These are phyloP conservation scores for Leptinotarsa lineolata DNA, from an alignment of 1,140 invertebrate genomes.

Conservation along the genomic window DNA sequence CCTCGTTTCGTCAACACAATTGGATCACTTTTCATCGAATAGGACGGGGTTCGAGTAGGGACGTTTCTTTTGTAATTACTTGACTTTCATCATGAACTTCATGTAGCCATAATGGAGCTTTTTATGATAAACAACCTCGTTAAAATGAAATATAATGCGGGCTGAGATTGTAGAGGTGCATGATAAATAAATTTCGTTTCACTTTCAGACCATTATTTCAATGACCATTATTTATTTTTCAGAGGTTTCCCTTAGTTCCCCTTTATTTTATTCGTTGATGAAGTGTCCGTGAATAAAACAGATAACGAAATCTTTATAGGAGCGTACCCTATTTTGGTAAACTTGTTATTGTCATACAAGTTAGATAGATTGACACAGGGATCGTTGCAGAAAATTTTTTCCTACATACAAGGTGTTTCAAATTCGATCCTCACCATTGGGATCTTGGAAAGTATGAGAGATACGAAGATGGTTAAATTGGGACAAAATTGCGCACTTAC, in stretches of 20 bases:
- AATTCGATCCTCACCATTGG: too few relatives aligned
- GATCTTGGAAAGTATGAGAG: too few relatives aligned
- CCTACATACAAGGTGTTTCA: too few relatives aligned
- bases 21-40: constrained; percentile 21
- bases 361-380: too few relatives aligned
- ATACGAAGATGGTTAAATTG: too few relatives aligned
- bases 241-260: neutral
- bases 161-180: neutral
- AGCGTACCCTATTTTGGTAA: too few relatives aligned
- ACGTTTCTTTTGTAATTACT: constrained; percentile 6
- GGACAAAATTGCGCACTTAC: too few relatives aligned
- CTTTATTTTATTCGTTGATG: neutral
- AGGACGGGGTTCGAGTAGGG: neutral
- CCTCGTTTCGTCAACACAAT: constrained; percentile 24
- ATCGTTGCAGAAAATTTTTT: too few relatives aligned
- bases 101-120: constrained; percentile 6
- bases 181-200: constrained; percentile 3
- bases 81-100: constrained; percentile 2
- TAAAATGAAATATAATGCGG: constrained; percentile 6
- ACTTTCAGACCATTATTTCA: neutral
- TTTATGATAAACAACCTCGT: constrained; percentile 3
- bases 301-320: neutral
- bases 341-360: too few relatives aligned
- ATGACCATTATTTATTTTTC: neutral
- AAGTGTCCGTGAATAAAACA: neutral